phyloP scores from a whole-genome alignment of 2,113 vertebrate genomes.

The Orthonyx spaldingii region DNA sequence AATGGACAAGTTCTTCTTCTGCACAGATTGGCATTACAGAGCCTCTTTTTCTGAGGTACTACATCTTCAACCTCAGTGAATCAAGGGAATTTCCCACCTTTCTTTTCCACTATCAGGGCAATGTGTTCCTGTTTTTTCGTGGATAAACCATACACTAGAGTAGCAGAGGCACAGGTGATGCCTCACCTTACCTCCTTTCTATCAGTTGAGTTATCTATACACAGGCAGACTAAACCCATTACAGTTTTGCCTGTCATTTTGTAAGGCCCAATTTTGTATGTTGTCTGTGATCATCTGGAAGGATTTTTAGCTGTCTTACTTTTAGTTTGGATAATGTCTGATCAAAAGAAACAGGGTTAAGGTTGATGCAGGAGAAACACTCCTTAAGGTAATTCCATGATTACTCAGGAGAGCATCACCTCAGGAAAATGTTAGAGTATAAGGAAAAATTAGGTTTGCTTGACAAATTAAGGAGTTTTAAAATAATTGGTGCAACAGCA shows the following conservation, averaged over 20 bases:
- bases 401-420: neutral
- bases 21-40: neutral
- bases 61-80: neutral
- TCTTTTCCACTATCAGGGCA: neutral
- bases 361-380: neutral
- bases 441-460: neutral
- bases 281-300: neutral
- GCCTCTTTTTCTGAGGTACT: neutral
- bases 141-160: neutral
- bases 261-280: neutral
- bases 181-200: neutral
- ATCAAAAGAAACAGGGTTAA: slow-evolving; percentile 17
- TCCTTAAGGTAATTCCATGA: neutral
- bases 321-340: slow-evolving; percentile 7
- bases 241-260: neutral
- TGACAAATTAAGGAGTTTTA: neutral
- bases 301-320: neutral
- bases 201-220: neutral
- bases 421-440: neutral
- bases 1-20: neutral
- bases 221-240: neutral
- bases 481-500: neutral
- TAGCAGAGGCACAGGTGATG: neutral
- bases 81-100: neutral
- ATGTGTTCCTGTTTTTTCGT: neutral